Base-by-base conservation (phyloP, 2,888 invertebrate species). In the Hydrotaea cyrtoneurina region DNA sequence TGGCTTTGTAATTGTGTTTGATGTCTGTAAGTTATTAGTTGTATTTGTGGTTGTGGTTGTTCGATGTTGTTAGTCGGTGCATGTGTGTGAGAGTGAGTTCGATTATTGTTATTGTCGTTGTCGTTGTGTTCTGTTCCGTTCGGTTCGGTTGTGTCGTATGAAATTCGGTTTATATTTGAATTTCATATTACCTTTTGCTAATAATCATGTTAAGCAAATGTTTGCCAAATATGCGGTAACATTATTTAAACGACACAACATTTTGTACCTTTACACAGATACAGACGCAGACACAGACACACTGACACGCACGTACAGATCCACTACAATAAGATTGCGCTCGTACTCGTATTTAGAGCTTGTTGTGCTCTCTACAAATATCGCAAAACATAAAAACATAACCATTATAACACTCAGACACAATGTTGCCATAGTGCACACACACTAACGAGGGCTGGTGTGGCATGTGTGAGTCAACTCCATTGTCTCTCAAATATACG, bases 121-220 rank as follows among this genome's bases (percentile, higher is more conserved):
- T 7, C 7, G 7, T 31, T 64, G 59, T 13, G 21, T 46, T 39
- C 53, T 62, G 55, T 23, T 74, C 23, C 8, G 36, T 57, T 74
- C 5, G 39, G 73, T n/a, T 17, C 57, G 3, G 26, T 23, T 74
- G 26, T 66, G 23, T 55, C 15, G 31, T 43, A 39, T 13, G 21
- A 43, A 17, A 66, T 64, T 64, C 17, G 43, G 62, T 50, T 76
- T 64, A 23, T 43, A 50, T 76, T 77, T 59, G 46, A 79, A 73
- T 79, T 75, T 76, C 53, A 53, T 75, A 78, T 78, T 80, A 78
- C 78, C 87, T 88, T 69, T 88, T 88, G 89, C 88, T 90, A 90
- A 90, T 90, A 90, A 89, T 89, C 90, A 90, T 90, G 89, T 90
- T 89, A 88, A 90, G 88, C 89, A 90, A 90, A 89, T 90, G 89